phyloP scores from a whole-genome alignment of 1,140 invertebrate genomes.

The Drosophila pandora region DNA sequence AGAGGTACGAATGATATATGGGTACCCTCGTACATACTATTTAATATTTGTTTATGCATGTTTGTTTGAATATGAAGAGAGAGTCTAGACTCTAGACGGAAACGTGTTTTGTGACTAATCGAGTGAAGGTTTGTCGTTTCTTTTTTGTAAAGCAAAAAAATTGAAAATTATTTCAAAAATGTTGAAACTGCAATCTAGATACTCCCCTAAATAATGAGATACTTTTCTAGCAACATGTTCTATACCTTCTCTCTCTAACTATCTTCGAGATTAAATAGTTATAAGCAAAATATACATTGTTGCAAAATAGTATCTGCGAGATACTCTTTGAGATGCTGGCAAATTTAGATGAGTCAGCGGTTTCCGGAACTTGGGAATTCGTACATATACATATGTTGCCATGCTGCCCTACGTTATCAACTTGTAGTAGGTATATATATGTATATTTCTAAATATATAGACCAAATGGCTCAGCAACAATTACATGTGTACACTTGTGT shows the following conservation, averaged over 20 bases:
- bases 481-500: slow-evolving; percentile 11
- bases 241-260: not conserved
- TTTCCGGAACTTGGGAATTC: slow-evolving; percentile 5
- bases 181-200: not conserved
- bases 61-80: slow-evolving; percentile 5
- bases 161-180: not conserved
- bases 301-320: not conserved
- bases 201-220: not conserved
- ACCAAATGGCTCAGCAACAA: slow-evolving; percentile 29
- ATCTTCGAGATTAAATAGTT: not conserved
- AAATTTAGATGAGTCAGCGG: slow-evolving; percentile 18
- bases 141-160: not conserved
- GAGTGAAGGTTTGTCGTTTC: slow-evolving; percentile 4
- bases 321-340: not conserved
- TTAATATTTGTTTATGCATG: slow-evolving; percentile 36
- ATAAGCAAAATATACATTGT: not conserved
- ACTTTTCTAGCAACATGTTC: not conserved
- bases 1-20: not conserved
- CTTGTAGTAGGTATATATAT: slow-evolving; percentile 4
- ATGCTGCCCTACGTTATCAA: slow-evolving; percentile 43
- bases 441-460: slow-evolving; percentile 9
- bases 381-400: slow-evolving; percentile 26
- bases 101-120: slow-evolving; percentile 17
- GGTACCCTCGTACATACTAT: slow-evolving; percentile 3
- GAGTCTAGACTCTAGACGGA: slow-evolving; percentile 19